Evolutionary conservation across 2,113 vertebrate genomes (phyloP).

Genomic region (Mustela lutreola): DNA sequence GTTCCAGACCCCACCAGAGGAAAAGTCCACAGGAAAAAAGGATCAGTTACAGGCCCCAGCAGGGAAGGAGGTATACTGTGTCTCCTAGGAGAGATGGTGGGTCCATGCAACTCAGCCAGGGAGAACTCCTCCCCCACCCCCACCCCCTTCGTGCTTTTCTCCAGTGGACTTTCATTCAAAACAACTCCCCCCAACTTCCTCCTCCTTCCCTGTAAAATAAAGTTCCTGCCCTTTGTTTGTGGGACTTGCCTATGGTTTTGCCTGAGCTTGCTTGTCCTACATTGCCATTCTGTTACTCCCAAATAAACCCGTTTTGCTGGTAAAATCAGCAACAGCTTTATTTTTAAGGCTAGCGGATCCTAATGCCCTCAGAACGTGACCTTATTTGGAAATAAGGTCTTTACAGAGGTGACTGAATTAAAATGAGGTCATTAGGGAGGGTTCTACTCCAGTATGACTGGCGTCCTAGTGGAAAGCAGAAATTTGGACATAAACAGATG

Average conservation of each 20-base stretch:
- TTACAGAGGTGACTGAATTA: background rate
- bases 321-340: background rate
- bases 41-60: background rate
- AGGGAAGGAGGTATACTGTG: background rate
- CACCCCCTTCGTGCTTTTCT: background rate
- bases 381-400: constrained; percentile 1
- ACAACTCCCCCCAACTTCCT: background rate
- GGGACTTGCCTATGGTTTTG: background rate
- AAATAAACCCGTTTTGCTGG: background rate
- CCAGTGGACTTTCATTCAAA: background rate
- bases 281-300: background rate
- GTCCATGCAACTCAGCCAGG: background rate
- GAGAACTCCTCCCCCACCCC: background rate
- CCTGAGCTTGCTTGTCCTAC: background rate
- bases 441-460: background rate
- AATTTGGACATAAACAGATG: background rate
- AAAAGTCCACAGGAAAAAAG: background rate
- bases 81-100: background rate
- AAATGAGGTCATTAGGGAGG: background rate
- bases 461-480: background rate
- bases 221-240: background rate
- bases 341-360: background rate
- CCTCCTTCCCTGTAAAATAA: background rate
- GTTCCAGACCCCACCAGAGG: background rate
- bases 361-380: background rate